These are phyloP conservation scores for Brachyhypopomus occidentalis DNA, from an alignment of 2,113 vertebrate genomes.

Conservation along the genomic window DNA sequence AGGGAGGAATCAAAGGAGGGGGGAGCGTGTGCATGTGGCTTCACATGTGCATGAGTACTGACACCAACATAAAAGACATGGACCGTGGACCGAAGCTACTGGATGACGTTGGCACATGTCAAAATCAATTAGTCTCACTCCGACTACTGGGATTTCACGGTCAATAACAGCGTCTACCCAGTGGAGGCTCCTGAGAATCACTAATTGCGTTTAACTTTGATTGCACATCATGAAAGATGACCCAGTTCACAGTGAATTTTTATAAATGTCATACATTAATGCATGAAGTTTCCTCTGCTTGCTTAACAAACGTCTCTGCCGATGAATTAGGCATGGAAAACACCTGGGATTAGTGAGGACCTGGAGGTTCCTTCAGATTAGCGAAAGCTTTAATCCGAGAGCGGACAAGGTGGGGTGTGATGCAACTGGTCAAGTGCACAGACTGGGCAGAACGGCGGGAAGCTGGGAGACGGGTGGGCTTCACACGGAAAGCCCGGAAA, in stretches of 20 bases:
- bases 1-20: conserved; percentile 40
- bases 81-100: not conserved
- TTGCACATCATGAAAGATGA: not conserved
- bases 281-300: not conserved
- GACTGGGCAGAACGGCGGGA: conserved; percentile 8
- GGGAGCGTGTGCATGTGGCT: conserved; percentile 13
- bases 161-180: not conserved
- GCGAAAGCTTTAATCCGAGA: not conserved
- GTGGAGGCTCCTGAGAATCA: not conserved
- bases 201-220: not conserved
- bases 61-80: not conserved
- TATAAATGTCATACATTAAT: not conserved
- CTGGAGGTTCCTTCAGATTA: not conserved
- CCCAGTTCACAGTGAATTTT: not conserved
- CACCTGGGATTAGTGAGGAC: not conserved
- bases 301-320: not conserved
- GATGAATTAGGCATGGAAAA: not conserved
- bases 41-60: conserved; percentile 8
- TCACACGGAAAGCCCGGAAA: conserved; percentile 39
- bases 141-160: not conserved
- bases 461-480: conserved; percentile 13
- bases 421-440: not conserved
- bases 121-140: conserved; percentile 3
- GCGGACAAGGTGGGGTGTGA: not conserved
- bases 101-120: not conserved